phyloP scores from a whole-genome alignment of 2,113 vertebrate species.

The Rhabdomys dilectus region DNA sequence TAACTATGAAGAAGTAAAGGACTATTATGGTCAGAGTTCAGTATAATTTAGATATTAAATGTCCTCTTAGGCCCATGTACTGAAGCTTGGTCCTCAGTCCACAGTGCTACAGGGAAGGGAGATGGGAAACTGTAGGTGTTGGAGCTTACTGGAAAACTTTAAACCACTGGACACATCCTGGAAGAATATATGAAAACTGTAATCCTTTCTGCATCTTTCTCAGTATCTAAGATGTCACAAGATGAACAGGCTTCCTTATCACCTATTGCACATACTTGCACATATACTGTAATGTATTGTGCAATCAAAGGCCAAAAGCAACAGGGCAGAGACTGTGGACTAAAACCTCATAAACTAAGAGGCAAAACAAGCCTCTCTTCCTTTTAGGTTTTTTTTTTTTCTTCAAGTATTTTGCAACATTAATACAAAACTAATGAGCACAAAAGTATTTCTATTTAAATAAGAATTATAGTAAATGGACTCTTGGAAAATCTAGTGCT shows the following conservation, averaged over 20 bases:
- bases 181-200: background rate
- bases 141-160: background rate
- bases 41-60: background rate
- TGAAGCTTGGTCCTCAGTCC: background rate
- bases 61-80: background rate
- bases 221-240: background rate
- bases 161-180: background rate
- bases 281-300: background rate
- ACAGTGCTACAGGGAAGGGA: background rate
- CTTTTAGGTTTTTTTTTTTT: background rate
- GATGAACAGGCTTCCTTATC: background rate
- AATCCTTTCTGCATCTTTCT: background rate
- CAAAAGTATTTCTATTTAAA: background rate
- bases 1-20: background rate
- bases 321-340: background rate
- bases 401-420: background rate
- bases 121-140: background rate
- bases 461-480: background rate
- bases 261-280: background rate
- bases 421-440: background rate
- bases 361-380: background rate
- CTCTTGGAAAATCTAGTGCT: background rate
- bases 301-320: background rate
- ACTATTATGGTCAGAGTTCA: background rate
- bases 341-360: background rate